Base-by-base conservation (phyloP, 2,797 vertebrate species). In the Scolopax bukidnonensis region DNA sequence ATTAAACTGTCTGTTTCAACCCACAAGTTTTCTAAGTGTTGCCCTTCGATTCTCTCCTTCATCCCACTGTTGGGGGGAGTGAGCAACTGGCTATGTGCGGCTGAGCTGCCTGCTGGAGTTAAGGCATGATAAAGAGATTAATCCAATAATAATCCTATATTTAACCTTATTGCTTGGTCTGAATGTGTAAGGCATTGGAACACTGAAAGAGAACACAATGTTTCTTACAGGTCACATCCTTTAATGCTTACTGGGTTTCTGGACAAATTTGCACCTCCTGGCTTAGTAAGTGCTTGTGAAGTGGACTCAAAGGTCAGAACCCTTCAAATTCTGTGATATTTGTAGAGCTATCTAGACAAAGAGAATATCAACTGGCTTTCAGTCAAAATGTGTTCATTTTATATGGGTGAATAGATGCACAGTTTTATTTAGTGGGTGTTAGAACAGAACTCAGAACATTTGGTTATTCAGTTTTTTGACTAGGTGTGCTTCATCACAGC, bases 381-480 rank as follows among this genome's bases (percentile, higher is more conserved):
- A 89, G 69, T 64, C 8, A 60, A 64, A 32, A 33, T 4, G 19
- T 36, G 41, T 69, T 73, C 23, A 53, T 77, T 92, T 84, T 51
- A 40, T 43, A 12, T 19, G 21, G 27, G 47, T 93, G 28, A 91
- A 90, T 90, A 64, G 33, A 82, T 57, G n/a, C 24, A 67, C 18
- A 38, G 43, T 71, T 95, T 81, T 65, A 64, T 56, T 60, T 43
- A 48, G 40, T 41, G 51, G 43, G 45, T 81, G 11, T 45, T 67
- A 86, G 63, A 89, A 78, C 32, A 79, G 81, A 92, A 75, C 68
- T 84, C 41, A 81, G 76, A 96, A 71, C 45, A 79, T 94, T 84
- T 95, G 65, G 56, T 84, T 93, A 80, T 84, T 76, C 77, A 68
- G 40, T 87, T 93, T 93, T 84, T 87, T 94, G 63, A 54, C 67